phyloP scores from a whole-genome alignment of 2,888 invertebrate genomes.

The Hypselothyrea guttata region DNA sequence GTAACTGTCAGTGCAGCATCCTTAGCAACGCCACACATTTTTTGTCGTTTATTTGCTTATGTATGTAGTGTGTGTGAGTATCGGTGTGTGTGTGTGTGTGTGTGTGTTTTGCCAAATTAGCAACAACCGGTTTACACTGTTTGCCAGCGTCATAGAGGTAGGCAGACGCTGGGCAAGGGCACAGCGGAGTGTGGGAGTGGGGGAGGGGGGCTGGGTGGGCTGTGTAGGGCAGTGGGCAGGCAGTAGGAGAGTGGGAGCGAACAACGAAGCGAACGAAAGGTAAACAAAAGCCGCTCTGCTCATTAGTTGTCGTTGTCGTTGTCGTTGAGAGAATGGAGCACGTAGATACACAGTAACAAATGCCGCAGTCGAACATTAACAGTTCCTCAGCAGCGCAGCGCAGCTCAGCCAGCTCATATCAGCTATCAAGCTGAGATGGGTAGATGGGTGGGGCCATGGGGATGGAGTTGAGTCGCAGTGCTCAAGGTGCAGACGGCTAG shows the following conservation, averaged over 20 bases:
- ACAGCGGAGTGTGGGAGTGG: slow-evolving; percentile 8
- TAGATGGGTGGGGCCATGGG: no score
- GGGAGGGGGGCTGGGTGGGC: not conserved
- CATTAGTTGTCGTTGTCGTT: slow-evolving; percentile 51
- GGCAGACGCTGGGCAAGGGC: slow-evolving; percentile 27
- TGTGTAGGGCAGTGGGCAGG: no score
- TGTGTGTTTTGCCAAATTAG: slow-evolving; percentile 62
- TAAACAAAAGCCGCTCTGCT: slow-evolving; percentile 67
- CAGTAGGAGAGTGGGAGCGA: not conserved
- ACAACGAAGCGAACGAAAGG: slow-evolving; percentile 38
- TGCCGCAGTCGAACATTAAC: not conserved
- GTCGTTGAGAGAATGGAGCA: not conserved
- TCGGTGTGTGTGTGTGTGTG: slow-evolving; percentile 19
- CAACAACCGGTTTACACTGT: slow-evolving; percentile 63
- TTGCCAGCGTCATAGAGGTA: slow-evolving; percentile 21
- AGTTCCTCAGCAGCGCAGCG: not conserved
- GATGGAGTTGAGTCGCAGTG: not conserved
- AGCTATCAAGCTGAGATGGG: no score
- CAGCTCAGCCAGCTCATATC: no score
- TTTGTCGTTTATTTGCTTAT: slow-evolving; percentile 10
- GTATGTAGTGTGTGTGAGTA: no score
- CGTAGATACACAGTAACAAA: not conserved
- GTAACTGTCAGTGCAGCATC: not conserved
- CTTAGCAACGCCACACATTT: not conserved
- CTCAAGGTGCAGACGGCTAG: not conserved